Conservation (phyloP, 2,888 invertebrate species). For the Zhuqinia jingwanae region DNA sequence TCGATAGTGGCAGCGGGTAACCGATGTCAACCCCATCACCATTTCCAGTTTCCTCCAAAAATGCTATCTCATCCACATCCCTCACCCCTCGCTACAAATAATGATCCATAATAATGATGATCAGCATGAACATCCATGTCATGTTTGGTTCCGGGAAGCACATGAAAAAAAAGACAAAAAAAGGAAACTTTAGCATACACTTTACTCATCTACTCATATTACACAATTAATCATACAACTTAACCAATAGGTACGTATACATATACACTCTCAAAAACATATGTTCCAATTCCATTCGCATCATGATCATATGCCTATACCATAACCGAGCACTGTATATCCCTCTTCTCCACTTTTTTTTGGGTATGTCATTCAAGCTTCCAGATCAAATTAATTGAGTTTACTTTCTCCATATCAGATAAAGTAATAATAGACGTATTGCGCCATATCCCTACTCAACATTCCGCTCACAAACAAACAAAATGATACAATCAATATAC, state of each 20-base stretch:
- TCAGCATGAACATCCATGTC: background rate
- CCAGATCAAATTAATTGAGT: constrained; percentile 49
- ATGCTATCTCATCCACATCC: constrained; percentile 37
- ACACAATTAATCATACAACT: too few relatives aligned
- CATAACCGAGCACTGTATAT: too few relatives aligned
- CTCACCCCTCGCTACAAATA: constrained; percentile 45
- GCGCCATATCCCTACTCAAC: background rate
- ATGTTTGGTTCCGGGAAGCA: background rate
- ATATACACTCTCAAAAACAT: background rate
- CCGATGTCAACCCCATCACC: constrained; percentile 38
- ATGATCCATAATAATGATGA: background rate
- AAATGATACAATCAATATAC: too few relatives aligned
- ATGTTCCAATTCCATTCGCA: too few relatives aligned
- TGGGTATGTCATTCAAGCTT: background rate
- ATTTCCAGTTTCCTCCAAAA: constrained; percentile 13
- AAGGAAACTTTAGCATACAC: background rate
- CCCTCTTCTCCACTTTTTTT: too few relatives aligned
- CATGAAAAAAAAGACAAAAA: background rate
- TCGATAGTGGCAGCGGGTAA: constrained; percentile 53
- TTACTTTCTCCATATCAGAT: background rate
- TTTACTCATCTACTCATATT: background rate
- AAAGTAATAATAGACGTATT: background rate
- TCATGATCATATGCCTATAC: too few relatives aligned
- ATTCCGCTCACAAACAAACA: constrained; percentile 29
- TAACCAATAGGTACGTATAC: too few relatives aligned